phyloP scores from a whole-genome alignment of 2,888 invertebrate species.

The Eumerus sabulonum region DNA sequence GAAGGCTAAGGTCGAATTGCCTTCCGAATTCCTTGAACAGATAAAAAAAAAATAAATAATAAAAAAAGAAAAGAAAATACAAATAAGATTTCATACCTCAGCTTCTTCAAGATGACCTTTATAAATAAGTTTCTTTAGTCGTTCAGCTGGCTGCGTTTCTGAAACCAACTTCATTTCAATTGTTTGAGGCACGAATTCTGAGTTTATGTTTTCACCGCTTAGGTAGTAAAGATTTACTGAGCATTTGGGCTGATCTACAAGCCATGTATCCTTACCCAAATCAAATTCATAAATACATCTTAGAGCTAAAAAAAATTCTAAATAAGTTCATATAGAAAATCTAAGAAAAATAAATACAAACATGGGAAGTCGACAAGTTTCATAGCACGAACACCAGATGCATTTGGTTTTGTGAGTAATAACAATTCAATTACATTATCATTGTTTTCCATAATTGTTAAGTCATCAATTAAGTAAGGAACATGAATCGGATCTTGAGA shows the following conservation, averaged over 20 bases:
- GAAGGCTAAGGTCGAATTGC: slow-evolving; percentile 76
- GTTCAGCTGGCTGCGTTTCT: slow-evolving; percentile 77
- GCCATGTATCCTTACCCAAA: slow-evolving; percentile 75
- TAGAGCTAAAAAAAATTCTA: slow-evolving; percentile 72
- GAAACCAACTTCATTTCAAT: slow-evolving; percentile 77
- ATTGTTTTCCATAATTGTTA: slow-evolving; percentile 76
- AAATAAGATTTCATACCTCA: slow-evolving; percentile 73
- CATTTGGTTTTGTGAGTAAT: slow-evolving; percentile 73
- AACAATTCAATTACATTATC: slow-evolving; percentile 76
- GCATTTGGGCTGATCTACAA: slow-evolving; percentile 76
- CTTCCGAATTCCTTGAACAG: slow-evolving; percentile 77
- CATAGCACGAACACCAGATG: slow-evolving; percentile 71
- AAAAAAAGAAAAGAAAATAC: not conserved
- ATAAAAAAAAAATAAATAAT: slow-evolving; percentile 2
- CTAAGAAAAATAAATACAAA: slow-evolving; percentile 61
- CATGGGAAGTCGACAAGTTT: slow-evolving; percentile 77
- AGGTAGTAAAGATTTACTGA: slow-evolving; percentile 78
- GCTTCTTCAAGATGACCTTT: slow-evolving; percentile 78
- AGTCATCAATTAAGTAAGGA: slow-evolving; percentile 73
- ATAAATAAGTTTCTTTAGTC: slow-evolving; percentile 77
- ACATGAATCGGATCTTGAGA: slow-evolving; percentile 54
- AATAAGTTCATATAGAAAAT: no score
- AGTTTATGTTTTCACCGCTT: slow-evolving; percentile 71
- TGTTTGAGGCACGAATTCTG: slow-evolving; percentile 71
- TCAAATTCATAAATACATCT: slow-evolving; percentile 75